Percentiles rank a stretch among this genome's conserved stretches.
Conservation (phyloP, 2,113 vertebrate genomes). For the Larimichthys polyactis region DNA sequence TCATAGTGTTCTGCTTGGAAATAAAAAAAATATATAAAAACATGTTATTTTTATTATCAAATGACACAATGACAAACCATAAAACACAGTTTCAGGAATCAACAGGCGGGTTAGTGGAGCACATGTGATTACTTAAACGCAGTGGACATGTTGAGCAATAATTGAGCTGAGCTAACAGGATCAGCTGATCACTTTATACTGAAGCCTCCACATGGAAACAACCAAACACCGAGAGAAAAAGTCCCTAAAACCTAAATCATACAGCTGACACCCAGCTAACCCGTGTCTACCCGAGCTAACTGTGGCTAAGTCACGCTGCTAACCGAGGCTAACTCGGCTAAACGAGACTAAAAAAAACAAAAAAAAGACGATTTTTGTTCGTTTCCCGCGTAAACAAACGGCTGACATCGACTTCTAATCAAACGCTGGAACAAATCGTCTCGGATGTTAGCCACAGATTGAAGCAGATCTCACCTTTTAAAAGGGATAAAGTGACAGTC, state of each 20-base stretch:
- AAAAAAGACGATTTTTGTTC: no score
- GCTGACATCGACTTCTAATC: background rate
- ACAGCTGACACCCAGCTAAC: background rate
- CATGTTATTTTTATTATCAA: background rate
- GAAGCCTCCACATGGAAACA: rapidly evolving
- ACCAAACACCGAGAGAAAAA: background rate
- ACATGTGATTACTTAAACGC: background rate
- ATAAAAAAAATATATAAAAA: background rate
- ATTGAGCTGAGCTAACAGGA: background rate
- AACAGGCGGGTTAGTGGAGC: background rate
- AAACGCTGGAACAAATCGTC: background rate
- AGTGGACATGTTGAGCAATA: background rate
- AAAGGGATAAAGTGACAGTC: slow-evolving; percentile 14
- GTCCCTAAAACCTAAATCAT: background rate
- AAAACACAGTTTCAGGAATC: no score
- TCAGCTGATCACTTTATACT: background rate
- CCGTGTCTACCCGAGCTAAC: background rate
- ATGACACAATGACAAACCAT: background rate
- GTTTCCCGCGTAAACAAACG: background rate
- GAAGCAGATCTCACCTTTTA: slow-evolving; percentile 49
- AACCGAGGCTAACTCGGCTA: slow-evolving; percentile 54
- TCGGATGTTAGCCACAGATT: background rate
- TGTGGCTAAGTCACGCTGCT: slow-evolving; percentile 7
- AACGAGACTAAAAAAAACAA: no score
- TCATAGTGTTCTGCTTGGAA: slow-evolving; percentile 87